Percentiles rank a stretch among this genome's conserved stretches.
Evolutionary conservation across 1,140 invertebrate species (phyloP).

Genomic region (Pseudomyrmex sp.): DNA sequence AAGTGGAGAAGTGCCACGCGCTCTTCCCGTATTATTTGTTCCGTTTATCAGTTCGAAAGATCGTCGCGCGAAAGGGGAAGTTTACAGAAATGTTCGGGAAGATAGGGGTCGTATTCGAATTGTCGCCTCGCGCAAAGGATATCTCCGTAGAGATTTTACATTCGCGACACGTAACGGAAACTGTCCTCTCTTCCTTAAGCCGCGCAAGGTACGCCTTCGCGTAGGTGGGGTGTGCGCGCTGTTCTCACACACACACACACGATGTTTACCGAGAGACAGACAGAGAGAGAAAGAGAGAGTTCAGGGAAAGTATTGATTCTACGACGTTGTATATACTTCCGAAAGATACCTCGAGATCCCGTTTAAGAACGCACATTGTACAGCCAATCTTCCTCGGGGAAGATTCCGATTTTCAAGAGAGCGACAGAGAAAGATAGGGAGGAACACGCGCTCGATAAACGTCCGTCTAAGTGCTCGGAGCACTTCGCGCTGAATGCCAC

Average conservation of each 20-base stretch:
- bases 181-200: conserved; percentile 24
- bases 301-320: conserved; percentile 52
- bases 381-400: conserved; percentile 5
- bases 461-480: conserved; percentile 18
- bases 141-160: background rate
- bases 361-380: conserved; percentile 33
- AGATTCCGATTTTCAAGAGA: conserved; percentile 19
- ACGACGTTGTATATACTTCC: conserved; percentile 17
- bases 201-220: background rate
- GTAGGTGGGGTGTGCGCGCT: too few species aligned
- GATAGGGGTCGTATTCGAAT: background rate
- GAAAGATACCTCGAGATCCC: conserved; percentile 17
- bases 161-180: conserved; percentile 36
- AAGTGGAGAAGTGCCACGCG: too few species aligned
- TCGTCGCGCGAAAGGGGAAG: background rate
- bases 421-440: background rate
- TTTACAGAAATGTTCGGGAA: background rate
- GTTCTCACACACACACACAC: conserved; percentile 3
- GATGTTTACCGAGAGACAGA: conserved; percentile 4
- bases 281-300: background rate
- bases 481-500: conserved; percentile 13
- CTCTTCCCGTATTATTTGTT: background rate
- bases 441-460: conserved; percentile 1
- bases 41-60: background rate
- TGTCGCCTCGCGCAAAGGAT: background rate